Conservation (phyloP, 2,113 vertebrate species). For the Gnathonemus echidnorhynchus region DNA sequence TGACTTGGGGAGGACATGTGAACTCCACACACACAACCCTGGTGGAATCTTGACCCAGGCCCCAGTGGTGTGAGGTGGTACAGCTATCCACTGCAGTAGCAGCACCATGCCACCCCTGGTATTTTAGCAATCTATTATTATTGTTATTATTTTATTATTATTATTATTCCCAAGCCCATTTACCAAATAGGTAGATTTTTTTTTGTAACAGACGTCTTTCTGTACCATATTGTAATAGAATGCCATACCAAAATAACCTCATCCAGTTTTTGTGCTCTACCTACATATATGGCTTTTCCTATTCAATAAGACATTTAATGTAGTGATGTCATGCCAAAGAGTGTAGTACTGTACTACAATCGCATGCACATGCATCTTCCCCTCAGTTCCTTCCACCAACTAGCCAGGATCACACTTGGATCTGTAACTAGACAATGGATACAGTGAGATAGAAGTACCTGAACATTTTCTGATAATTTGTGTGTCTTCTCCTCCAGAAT, state of each 20-base stretch:
- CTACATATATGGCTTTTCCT: neutral
- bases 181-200: neutral
- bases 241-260: neutral
- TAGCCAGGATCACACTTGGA: neutral
- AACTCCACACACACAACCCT: too few relatives aligned
- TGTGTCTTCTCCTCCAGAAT: neutral
- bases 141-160: neutral
- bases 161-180: neutral
- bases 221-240: neutral
- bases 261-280: neutral
- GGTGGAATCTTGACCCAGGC: too few relatives aligned
- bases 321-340: neutral
- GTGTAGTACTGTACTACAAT: neutral
- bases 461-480: neutral
- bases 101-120: neutral
- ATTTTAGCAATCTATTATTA: neutral
- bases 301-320: neutral
- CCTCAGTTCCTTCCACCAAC: neutral
- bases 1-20: too few relatives aligned
- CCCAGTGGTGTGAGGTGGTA: too few relatives aligned
- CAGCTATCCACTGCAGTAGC: too few relatives aligned
- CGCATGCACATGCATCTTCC: neutral
- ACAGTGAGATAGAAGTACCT: neutral
- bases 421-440: neutral
- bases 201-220: neutral